phyloP scores from a whole-genome alignment of 1,140 invertebrate species.

The Drosophila micromelanica region DNA sequence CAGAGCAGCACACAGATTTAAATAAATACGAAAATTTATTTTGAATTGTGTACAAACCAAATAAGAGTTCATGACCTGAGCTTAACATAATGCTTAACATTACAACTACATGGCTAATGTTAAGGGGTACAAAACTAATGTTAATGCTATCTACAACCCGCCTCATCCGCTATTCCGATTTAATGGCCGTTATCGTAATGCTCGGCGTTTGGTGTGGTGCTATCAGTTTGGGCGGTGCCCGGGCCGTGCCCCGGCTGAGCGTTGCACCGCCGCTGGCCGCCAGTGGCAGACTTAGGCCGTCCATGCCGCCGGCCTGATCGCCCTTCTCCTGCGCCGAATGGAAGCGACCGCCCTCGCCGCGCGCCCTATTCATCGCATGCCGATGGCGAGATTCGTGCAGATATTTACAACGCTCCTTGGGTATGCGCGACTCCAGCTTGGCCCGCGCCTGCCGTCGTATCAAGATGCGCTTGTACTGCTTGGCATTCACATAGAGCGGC shows the following conservation, averaged over 20 bases:
- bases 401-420: constrained; percentile 99
- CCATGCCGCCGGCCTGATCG: constrained; percentile 54
- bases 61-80: constrained; percentile 1
- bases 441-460: constrained; percentile 95
- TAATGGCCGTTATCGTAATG: constrained; percentile 82
- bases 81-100: constrained; percentile 24
- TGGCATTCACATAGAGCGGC: constrained; percentile 99
- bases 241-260: constrained; percentile 58
- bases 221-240: constrained; percentile 76
- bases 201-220: constrained; percentile 81
- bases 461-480: constrained; percentile 96
- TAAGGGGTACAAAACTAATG: constrained; percentile 19
- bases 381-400: constrained; percentile 98
- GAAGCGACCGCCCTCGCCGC: constrained; percentile 98
- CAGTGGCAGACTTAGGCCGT: constrained; percentile 47
- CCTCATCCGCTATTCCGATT: constrained; percentile 68
- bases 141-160: constrained; percentile 37
- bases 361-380: constrained; percentile 98
- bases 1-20: constrained; percentile 28
- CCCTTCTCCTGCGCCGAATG: constrained; percentile 88
- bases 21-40: constrained; percentile 61
- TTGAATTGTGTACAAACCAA: constrained; percentile 39
- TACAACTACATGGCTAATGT: constrained; percentile 19
- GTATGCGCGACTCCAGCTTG: constrained; percentile 96
- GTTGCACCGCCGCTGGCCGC: constrained; percentile 52